Evolutionary conservation across 2,797 vertebrate genomes (phyloP).

Genomic region (Hafferia zeledoni): DNA sequence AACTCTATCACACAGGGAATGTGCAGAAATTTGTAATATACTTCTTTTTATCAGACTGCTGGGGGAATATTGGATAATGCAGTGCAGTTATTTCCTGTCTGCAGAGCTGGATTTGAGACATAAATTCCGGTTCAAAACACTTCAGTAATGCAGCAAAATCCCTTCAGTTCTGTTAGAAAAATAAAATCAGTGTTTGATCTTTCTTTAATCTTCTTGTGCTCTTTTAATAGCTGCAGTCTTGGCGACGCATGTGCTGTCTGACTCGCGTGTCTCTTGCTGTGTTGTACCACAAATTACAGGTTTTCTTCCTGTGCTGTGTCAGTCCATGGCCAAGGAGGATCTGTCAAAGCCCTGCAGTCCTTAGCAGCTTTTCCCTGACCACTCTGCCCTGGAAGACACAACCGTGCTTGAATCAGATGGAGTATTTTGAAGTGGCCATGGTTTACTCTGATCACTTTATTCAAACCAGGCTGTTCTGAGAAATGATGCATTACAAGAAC

Average conservation of each 20-base stretch:
- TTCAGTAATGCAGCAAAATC: neutral
- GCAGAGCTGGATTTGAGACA: neutral
- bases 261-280: neutral
- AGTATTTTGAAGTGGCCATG: neutral
- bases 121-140: neutral
- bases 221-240: neutral
- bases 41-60: neutral
- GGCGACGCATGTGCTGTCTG: neutral
- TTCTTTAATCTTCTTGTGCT: neutral
- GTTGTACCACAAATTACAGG: neutral
- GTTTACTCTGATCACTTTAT: neutral
- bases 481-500: neutral
- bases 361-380: neutral
- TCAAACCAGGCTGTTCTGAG: neutral
- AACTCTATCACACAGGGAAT: neutral
- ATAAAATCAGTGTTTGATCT: neutral
- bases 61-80: neutral
- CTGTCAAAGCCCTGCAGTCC: neutral
- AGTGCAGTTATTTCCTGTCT: neutral
- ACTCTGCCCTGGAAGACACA: neutral
- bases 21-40: neutral
- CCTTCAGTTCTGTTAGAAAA: neutral
- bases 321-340: neutral
- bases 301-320: neutral
- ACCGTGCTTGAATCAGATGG: neutral